Conservation (phyloP, 2,797 vertebrate species). For the Orientallactaga sibirica region DNA sequence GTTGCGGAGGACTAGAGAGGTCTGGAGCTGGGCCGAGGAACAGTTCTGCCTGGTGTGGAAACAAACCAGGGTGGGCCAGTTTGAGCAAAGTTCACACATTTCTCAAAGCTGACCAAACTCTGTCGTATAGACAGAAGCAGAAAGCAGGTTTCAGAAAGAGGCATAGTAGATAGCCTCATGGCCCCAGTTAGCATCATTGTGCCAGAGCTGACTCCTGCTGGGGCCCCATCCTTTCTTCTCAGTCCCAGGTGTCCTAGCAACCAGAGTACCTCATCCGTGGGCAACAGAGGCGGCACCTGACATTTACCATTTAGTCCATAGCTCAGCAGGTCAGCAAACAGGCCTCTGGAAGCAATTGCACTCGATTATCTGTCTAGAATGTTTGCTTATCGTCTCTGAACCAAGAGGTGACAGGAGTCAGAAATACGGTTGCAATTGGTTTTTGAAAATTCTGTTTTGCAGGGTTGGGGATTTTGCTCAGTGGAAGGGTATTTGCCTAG, state of each 20-base stretch:
- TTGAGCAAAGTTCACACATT: background rate
- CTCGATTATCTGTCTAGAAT: slow-evolving; percentile 39
- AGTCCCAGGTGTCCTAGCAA: slow-evolving; percentile 65
- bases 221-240: background rate
- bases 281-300: background rate
- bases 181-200: background rate
- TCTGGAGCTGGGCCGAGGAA: background rate
- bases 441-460: slow-evolving; percentile 21
- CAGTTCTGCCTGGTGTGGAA: background rate
- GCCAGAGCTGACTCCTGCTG: background rate
- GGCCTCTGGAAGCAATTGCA: slow-evolving; percentile 36
- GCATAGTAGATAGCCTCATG: background rate
- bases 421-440: slow-evolving; percentile 40
- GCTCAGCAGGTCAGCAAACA: slow-evolving; percentile 57
- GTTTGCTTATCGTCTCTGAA: slow-evolving; percentile 53
- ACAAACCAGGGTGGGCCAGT: background rate
- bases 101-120: slow-evolving; percentile 15
- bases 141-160: background rate
- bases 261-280: background rate
- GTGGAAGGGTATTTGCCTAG: no score
- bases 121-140: background rate
- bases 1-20: background rate
- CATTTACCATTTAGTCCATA: slow-evolving; percentile 21
- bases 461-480: no score
- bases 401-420: slow-evolving; percentile 27